A percentile compares a stretch with the other conserved stretches of the same genome.
These are phyloP conservation scores for Melanotaenia maccullochi DNA, from an alignment of 2,797 vertebrate species.

Conservation along the genomic window DNA sequence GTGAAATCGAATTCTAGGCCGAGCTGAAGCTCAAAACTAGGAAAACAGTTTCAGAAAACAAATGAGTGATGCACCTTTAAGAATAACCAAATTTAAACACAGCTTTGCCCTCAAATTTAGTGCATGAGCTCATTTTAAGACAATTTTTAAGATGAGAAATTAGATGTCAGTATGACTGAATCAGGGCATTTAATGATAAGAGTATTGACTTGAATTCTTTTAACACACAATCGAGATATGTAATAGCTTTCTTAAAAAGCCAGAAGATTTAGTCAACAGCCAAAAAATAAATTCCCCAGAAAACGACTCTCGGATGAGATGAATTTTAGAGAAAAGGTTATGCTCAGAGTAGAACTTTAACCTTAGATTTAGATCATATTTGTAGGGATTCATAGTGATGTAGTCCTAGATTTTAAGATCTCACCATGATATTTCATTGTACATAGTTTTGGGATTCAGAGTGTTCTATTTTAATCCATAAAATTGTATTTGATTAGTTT, in stretches of 20 bases:
- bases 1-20: conserved; percentile 53
- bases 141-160: conserved; percentile 15
- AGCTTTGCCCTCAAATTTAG: conserved; percentile 34
- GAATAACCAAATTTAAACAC: conserved; percentile 7
- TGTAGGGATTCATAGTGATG: conserved; percentile 39
- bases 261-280: conserved; percentile 5
- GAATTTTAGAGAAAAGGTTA: neutral
- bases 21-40: conserved; percentile 37
- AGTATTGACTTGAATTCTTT: neutral
- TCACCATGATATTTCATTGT: conserved; percentile 71
- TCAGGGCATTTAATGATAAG: conserved; percentile 15
- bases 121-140: conserved; percentile 27
- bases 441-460: conserved; percentile 87
- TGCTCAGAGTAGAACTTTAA: conserved; percentile 16
- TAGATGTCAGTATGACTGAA: neutral
- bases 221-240: neutral
- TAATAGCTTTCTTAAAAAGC: conserved; percentile 23
- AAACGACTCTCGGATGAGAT: neutral
- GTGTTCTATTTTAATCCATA: conserved; percentile 92
- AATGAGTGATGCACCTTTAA: conserved; percentile 14
- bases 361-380: conserved; percentile 18
- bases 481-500: conserved; percentile 89
- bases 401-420: conserved; percentile 59
- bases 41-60: conserved; percentile 17
- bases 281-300: conserved; percentile 24